Conservation (phyloP, 2,888 invertebrate genomes). For the Actias luna region DNA sequence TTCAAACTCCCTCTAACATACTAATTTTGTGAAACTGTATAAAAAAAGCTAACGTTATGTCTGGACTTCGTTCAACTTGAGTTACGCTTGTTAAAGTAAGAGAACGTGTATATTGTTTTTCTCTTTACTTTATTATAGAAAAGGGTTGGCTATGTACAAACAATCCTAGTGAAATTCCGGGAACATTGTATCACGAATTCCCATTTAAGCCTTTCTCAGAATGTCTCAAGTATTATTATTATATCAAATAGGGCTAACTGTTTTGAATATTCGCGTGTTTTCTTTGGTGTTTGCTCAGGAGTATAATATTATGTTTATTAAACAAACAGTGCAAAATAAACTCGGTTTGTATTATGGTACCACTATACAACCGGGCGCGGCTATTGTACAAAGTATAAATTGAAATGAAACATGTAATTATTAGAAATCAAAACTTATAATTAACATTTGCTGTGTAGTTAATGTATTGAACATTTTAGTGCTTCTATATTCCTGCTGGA, state of each 20-base stretch:
- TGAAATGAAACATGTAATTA: background rate
- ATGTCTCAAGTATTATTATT: conserved; percentile 1
- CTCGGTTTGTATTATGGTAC: background rate
- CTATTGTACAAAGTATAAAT: background rate
- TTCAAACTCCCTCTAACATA: too few species aligned
- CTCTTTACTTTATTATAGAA: background rate
- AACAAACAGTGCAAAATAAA: conserved; percentile 4
- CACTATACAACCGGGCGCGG: background rate
- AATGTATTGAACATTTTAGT: background rate
- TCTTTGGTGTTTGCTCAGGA: background rate
- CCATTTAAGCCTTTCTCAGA: background rate
- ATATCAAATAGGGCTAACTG: conserved; percentile 6
- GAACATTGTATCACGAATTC: background rate
- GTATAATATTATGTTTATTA: conserved; percentile 1
- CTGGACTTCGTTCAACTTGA: background rate
- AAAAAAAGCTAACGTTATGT: too few species aligned
- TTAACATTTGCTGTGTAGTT: background rate
- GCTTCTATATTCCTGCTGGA: background rate
- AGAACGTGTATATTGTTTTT: background rate
- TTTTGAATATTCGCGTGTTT: conserved; percentile 4
- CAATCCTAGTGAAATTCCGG: background rate
- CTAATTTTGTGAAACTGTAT: background rate
- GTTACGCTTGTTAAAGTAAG: background rate
- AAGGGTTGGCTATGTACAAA: background rate
- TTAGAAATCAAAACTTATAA: background rate